phyloP scores from a whole-genome alignment of 2,113 vertebrate species.

The Neofelis nebulosa region DNA sequence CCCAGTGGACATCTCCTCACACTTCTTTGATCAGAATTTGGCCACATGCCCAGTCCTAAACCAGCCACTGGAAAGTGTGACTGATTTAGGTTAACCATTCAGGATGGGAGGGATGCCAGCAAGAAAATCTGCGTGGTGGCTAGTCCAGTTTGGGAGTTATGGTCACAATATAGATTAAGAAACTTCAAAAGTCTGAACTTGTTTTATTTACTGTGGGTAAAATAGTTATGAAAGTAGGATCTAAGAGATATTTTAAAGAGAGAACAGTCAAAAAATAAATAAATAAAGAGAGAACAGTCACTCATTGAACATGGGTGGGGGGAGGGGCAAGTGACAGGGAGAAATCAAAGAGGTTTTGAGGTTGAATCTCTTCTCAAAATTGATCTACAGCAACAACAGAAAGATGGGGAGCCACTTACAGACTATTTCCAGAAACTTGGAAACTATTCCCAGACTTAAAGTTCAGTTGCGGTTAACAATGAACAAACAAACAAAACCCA shows the following conservation, averaged over 20 bases:
- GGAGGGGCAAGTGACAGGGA: not conserved
- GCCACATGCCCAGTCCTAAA: not conserved
- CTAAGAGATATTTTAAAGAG: not conserved
- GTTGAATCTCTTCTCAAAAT: not conserved
- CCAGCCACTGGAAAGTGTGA: not conserved
- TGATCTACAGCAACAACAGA: constrained; percentile 1
- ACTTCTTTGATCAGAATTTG: not conserved
- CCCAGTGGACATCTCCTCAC: not conserved
- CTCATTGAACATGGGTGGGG: not conserved
- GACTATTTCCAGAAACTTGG: constrained; percentile 70
- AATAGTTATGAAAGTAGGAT: not conserved
- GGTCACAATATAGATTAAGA: not conserved
- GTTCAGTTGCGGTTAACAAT: constrained; percentile 57
- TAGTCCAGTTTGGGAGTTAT: not conserved
- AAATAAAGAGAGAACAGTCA: not conserved
- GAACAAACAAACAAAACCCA: constrained; percentile 67
- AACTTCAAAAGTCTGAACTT: not conserved
- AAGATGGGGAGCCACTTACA: constrained; percentile 31
- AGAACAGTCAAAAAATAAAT: not conserved
- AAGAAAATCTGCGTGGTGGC: not conserved
- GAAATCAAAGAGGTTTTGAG: not conserved
- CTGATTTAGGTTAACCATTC: not conserved
- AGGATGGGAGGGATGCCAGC: not conserved
- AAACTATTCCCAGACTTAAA: constrained; percentile 57
- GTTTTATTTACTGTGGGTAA: constrained; percentile 19